A percentile compares a stretch with the other conserved stretches of the same genome.
phyloP scores from a whole-genome alignment of 2,113 vertebrate species.

The Ibidorhyncha struthersii region DNA sequence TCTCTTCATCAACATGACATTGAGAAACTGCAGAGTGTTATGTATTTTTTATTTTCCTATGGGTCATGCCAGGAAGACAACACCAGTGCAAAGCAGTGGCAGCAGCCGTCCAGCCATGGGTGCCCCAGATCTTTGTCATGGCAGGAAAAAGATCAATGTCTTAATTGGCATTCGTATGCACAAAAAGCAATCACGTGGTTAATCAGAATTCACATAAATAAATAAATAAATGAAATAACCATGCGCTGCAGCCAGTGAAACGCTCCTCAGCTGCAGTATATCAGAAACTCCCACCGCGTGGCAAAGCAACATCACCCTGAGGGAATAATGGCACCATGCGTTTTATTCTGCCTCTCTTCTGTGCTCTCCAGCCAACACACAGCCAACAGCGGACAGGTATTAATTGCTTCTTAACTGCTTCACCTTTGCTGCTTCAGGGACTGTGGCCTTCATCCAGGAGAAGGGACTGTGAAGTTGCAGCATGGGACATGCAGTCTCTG shows the following conservation, averaged over 20 bases:
- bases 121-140: background rate
- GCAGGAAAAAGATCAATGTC: background rate
- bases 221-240: background rate
- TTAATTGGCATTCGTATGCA: background rate
- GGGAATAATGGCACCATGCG: background rate
- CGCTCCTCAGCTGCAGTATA: background rate
- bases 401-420: background rate
- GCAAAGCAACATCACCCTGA: background rate
- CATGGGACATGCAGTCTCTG: too few relatives aligned
- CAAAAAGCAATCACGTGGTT: background rate
- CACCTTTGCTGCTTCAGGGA: background rate
- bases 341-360: background rate
- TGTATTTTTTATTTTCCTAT: background rate
- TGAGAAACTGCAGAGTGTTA: background rate
- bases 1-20: background rate
- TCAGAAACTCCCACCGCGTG: background rate
- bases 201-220: background rate
- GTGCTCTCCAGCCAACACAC: background rate
- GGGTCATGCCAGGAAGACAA: background rate
- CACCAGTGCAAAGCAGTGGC: background rate
- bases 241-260: background rate
- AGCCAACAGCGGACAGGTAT: background rate
- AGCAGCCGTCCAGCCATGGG: background rate
- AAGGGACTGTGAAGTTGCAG: background rate
- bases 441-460: fast-evolving